These are phyloP conservation scores for Onthophagus sagittarius DNA, from an alignment of 2,888 invertebrate genomes.

Conservation along the genomic window DNA sequence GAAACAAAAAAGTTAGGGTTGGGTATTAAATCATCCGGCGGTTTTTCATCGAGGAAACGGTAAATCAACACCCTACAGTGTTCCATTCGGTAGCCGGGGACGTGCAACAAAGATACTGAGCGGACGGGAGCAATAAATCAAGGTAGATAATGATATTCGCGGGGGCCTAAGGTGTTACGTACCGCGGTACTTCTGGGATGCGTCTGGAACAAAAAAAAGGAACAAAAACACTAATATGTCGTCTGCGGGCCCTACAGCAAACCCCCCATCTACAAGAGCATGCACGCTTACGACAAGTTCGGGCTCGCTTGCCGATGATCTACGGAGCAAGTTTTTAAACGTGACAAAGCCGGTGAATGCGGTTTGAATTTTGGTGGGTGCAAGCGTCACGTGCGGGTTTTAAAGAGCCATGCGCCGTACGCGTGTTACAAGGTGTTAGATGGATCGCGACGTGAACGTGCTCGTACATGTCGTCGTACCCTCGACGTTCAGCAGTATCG, in stretches of 20 bases:
- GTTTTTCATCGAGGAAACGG: conserved; percentile 7
- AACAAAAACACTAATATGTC: conserved; percentile 45
- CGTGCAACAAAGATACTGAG: conserved; percentile 10
- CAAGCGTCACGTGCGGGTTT: conserved; percentile 12
- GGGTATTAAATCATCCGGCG: neutral
- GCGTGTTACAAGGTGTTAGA: conserved; percentile 1
- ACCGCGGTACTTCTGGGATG: conserved; percentile 47
- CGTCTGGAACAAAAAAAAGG: conserved; percentile 46
- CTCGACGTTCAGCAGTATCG: conserved; percentile 74
- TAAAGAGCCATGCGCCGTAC: neutral
- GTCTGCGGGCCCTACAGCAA: conserved; percentile 23
- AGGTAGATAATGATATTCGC: conserved; percentile 34
- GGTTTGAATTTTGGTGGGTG: neutral
- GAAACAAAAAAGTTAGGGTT: neutral
- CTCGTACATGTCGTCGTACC: conserved; percentile 51
- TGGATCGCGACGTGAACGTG: conserved; percentile 1
- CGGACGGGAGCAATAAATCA: conserved; percentile 34
- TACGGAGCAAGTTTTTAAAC: neutral
- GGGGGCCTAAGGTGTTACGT: conserved; percentile 42
- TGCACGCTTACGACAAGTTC: conserved; percentile 4
- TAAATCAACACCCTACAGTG: conserved; percentile 2
- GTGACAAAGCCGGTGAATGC: neutral
- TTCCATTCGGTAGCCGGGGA: neutral
- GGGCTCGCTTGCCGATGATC: conserved; percentile 11
- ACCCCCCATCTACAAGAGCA: conserved; percentile 20